Base-by-base conservation (phyloP, 2,888 invertebrate species). In the Agrotis segetum region DNA sequence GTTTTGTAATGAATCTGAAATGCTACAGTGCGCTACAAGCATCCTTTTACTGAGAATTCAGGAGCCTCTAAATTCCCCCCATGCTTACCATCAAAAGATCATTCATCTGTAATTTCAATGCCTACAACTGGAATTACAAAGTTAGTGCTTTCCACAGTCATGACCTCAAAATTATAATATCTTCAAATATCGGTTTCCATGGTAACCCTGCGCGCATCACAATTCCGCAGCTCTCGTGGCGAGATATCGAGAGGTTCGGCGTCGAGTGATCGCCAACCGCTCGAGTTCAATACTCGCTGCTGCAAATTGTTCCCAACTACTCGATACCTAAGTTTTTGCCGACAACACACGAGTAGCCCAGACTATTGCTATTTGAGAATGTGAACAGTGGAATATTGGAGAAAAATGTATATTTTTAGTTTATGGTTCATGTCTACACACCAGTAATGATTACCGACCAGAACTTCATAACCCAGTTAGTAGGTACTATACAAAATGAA, bases 271-370 rank as follows among this genome's bases (percentile, higher is more conserved):
- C 76, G 83, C 68, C 65, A n/a, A 53, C 82, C 73, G 55, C 68
- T 71, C 80, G 68, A 71, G 81, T 79, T 80, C 55, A 59, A 81
- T 75, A 75, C 80, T 83, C 56, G 71, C 65, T 62, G 50, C 67
- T 75, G 74, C 80, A 83, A 81, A 83, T 81, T 83, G 80, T 62
- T 81, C 67, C 74, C 64, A 74, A 82, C 79, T 82, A 82, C 74
- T 81, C 60, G 69, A 74, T 79, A 78, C 74, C 67, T 73, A 78
- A 78, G 68, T 73, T 79, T 72, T 82, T 73, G 6, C 55, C 52
- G 19, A 62, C 72, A 82, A 49, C 58, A 65, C 24, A 29, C 34
- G 73, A 82, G 65, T 72, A 47, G 77, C 17, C 24, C 19, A 59
- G 14, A 60, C 49, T 71, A 65, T 67, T 60, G 67, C 17, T 59